Evolutionary conservation across 2,888 invertebrate genomes (phyloP).

Genomic region (Clanis bilineata): DNA sequence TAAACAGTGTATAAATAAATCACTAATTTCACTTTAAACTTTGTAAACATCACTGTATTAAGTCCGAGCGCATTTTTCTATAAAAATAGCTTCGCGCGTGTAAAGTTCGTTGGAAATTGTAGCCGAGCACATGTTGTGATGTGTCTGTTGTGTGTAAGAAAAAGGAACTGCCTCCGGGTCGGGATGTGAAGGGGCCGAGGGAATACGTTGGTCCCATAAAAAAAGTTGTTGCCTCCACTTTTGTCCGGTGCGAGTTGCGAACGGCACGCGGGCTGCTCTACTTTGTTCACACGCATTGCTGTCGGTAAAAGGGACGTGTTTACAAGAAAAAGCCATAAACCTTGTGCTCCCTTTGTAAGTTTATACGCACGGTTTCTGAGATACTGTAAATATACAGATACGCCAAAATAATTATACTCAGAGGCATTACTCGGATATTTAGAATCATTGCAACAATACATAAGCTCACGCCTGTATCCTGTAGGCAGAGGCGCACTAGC

Average conservation of each 20-base stretch:
- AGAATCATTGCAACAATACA: no score
- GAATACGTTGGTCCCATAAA: constrained; percentile 71
- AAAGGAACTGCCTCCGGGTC: constrained; percentile 65
- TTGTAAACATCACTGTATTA: constrained; percentile 19
- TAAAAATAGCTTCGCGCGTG: constrained; percentile 21
- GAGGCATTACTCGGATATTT: no score
- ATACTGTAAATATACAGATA: background rate
- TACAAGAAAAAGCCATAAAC: background rate
- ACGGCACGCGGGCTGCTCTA: constrained; percentile 59
- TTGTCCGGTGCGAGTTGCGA: constrained; percentile 44
- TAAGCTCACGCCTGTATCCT: no score
- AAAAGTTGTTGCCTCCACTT: constrained; percentile 72
- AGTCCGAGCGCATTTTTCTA: constrained; percentile 22
- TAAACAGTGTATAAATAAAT: constrained; percentile 19
- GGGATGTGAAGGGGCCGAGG: constrained; percentile 67
- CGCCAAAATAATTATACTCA: constrained; percentile 6
- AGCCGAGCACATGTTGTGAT: constrained; percentile 61
- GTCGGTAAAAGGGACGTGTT: background rate
- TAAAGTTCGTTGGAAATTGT: constrained; percentile 25
- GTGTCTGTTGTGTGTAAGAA: constrained; percentile 61
- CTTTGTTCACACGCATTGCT: constrained; percentile 35
- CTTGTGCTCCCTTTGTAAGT: background rate
- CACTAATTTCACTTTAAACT: constrained; percentile 23
- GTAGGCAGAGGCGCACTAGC: no score
- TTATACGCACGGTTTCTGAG: background rate